Evolutionary conservation across 2,113 vertebrate species (phyloP).

Genomic region (Lophochroa leadbeateri): DNA sequence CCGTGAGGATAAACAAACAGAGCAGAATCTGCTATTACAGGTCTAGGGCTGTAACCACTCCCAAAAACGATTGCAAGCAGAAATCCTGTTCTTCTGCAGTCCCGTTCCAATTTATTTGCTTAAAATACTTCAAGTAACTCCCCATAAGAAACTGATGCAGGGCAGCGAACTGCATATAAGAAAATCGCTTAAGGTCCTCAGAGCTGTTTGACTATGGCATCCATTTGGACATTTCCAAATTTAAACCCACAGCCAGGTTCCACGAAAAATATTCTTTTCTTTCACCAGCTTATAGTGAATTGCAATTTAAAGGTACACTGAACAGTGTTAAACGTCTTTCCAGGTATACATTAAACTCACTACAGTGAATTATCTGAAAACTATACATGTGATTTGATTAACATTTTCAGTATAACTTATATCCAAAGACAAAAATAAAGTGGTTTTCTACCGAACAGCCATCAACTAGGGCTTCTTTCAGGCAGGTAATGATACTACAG

Average conservation of each 20-base stretch:
- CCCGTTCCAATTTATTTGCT: background rate
- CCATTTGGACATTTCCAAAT: background rate
- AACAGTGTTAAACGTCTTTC: background rate
- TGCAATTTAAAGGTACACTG: background rate
- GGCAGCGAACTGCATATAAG: background rate
- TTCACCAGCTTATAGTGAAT: background rate
- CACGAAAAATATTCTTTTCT: background rate
- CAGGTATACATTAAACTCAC: background rate
- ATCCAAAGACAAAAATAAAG: background rate
- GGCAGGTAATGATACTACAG: background rate
- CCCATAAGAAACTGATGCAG: background rate
- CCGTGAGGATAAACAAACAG: background rate
- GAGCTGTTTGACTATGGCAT: background rate
- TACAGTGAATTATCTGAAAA: background rate
- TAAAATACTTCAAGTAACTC: background rate
- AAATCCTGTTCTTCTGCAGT: background rate
- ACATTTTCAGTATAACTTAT: background rate
- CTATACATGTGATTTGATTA: background rate
- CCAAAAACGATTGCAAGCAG: background rate
- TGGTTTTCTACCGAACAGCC: background rate
- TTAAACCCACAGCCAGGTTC: background rate
- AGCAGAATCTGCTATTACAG: slow-evolving; percentile 6
- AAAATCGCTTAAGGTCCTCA: background rate
- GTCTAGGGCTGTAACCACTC: background rate
- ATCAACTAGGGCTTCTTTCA: background rate